Conservation (phyloP, 2,113 vertebrate genomes). For the Australoheros scitulus region DNA sequence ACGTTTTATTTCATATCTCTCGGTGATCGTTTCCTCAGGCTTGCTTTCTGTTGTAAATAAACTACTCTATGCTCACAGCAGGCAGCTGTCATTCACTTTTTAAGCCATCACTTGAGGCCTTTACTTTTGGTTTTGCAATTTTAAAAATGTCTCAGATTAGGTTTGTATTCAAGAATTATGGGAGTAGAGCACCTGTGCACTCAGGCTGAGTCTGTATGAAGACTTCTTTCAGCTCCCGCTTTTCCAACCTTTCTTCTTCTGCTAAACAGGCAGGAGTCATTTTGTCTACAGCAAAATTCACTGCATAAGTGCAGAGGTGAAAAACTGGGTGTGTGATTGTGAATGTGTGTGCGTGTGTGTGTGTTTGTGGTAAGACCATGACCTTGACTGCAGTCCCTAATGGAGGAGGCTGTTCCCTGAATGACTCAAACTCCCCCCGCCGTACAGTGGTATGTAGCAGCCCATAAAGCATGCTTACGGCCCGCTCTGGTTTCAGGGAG, state of each 20-base stretch:
- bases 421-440: conserved; percentile 70
- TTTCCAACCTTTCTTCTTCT: neutral
- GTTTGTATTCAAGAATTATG: neutral
- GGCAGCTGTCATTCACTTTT: neutral
- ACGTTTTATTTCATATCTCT: neutral
- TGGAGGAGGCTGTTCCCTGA: conserved; percentile 75
- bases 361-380: conserved; percentile 60
- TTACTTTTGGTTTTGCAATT: neutral
- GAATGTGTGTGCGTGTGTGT: conserved; percentile 10
- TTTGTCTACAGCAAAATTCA: conserved; percentile 30
- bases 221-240: neutral
- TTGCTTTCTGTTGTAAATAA: neutral
- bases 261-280: conserved; percentile 17
- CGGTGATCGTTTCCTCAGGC: neutral
- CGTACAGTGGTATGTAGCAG: conserved; percentile 76
- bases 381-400: conserved; percentile 79
- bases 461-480: conserved; percentile 80
- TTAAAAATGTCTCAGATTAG: neutral
- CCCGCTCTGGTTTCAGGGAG: conserved; percentile 82
- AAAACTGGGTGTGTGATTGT: conserved; percentile 28
- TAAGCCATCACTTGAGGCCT: neutral
- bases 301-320: neutral
- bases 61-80: neutral
- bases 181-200: neutral
- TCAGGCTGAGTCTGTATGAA: neutral